Evolutionary conservation across 2,888 invertebrate species (phyloP).

Genomic region (Danaus chrysippus): DNA sequence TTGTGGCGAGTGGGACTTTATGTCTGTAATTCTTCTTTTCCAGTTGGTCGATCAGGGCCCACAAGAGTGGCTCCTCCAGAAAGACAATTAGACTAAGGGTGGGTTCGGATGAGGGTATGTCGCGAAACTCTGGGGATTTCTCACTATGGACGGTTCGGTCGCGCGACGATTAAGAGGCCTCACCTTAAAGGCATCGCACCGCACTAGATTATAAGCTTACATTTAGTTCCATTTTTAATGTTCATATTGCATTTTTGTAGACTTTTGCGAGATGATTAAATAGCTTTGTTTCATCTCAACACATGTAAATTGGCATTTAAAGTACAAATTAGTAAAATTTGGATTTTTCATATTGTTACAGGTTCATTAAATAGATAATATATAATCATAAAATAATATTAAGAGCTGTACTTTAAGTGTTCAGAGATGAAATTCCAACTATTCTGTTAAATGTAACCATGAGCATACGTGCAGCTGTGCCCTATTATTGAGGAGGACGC

Average conservation of each 20-base stretch:
- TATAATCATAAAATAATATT: constrained; percentile 71
- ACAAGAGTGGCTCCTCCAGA: constrained; percentile 79
- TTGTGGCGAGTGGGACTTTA: constrained; percentile 76
- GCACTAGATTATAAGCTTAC: constrained; percentile 73
- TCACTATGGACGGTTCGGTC: constrained; percentile 76
- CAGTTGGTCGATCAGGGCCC: constrained; percentile 79
- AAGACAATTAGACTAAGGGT: constrained; percentile 77
- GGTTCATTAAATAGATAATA: constrained; percentile 76
- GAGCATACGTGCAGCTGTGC: constrained; percentile 55
- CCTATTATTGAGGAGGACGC: constrained; percentile 42
- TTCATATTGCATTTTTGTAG: constrained; percentile 65
- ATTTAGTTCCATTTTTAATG: constrained; percentile 61
- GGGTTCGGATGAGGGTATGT: constrained; percentile 74
- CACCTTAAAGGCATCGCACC: constrained; percentile 78
- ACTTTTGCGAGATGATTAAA: constrained; percentile 71
- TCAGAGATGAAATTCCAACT: constrained; percentile 71
- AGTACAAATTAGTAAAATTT: constrained; percentile 79
- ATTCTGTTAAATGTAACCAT: constrained; percentile 67
- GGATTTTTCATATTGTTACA: constrained; percentile 78
- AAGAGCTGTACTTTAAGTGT: constrained; percentile 79
- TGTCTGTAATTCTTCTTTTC: constrained; percentile 78
- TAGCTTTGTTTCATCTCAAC: constrained; percentile 68
- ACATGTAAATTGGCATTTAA: constrained; percentile 78
- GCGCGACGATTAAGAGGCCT: constrained; percentile 67
- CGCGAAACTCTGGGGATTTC: constrained; percentile 76